phyloP scores from a whole-genome alignment of 2,888 invertebrate species.

The Candidula unifasciata region DNA sequence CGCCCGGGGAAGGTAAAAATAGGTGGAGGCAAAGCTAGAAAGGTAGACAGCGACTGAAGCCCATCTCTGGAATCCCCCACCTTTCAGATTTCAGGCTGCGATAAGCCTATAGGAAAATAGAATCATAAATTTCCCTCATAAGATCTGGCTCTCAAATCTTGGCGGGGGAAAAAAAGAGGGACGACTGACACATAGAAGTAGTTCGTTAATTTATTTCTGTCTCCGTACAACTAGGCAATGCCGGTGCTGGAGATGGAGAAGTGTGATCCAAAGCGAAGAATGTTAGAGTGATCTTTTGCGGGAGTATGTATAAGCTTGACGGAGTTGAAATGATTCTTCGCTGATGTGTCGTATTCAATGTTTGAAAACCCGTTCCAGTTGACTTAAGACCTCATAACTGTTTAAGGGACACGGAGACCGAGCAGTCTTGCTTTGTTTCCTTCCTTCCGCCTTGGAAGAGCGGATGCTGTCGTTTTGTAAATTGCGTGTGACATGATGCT shows the following conservation, averaged over 20 bases:
- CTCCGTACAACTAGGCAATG: background rate
- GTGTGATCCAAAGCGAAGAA: background rate
- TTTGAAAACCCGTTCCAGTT: constrained; percentile 6
- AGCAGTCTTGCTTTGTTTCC: no score
- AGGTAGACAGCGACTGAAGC: constrained; percentile 20
- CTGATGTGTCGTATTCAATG: background rate
- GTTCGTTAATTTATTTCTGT: constrained; percentile 16
- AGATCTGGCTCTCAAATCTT: constrained; percentile 41
- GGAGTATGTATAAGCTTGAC: background rate
- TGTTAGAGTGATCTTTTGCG: background rate
- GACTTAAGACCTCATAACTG: constrained; percentile 3
- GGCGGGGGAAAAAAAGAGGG: background rate
- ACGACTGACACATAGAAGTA: background rate
- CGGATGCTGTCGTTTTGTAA: background rate
- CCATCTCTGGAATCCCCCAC: background rate
- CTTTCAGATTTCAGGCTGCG: background rate
- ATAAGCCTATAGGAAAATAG: constrained; percentile 31
- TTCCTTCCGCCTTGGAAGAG: background rate
- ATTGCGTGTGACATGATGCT: background rate
- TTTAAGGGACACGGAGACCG: background rate
- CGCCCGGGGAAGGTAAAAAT: constrained; percentile 33
- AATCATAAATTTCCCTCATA: constrained; percentile 30
- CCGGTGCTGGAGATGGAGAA: background rate
- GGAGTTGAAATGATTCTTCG: background rate
- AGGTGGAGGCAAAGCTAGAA: background rate